Base-by-base conservation (phyloP, 2,888 invertebrate genomes). In the Auanema freiburgensis region DNA sequence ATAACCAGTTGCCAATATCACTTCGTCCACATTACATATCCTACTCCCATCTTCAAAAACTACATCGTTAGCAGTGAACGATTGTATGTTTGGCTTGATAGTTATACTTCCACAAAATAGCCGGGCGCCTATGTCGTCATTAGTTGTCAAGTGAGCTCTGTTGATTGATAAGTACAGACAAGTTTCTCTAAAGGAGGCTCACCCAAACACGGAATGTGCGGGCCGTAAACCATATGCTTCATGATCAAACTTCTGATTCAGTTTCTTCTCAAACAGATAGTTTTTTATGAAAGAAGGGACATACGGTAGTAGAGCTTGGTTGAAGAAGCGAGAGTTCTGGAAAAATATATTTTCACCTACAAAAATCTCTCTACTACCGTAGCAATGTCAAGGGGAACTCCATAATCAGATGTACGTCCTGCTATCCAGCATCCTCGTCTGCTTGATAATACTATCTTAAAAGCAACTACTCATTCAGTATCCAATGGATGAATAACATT, bases 371-470 rank as follows among this genome's bases (percentile, higher is more conserved):
- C 5, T 6, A 46, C 3, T 16, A 52, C 61, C 23, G 69, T 50
- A 4, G 53, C 52, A 14, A 65, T 46, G 52, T 78, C 75, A 16
- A 69, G 59, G 3, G 79, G 79, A 43, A 63, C 42, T 57, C 79
- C 79, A 54, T 69, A 55, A 16, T 85, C 83, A 12, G 84, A 84
- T 43, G 86, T 83, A 18, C 86, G 80, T 59, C 85, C 84, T 24
- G 86, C 82, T 11, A 87, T 79, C 87, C 87, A 87, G 2, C 86
- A 84, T 6, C 87, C 87, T 16, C 86, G 75, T 0, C 87, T 79
- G 0, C 86, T 86, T 25, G 85, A 84, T 46, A 87, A 65, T 65
- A 84, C 86, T 3, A 86, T 85, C 84, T 85, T 43, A n/a, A 54
- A 18, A 16, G 24, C 24, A 60, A 16, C 4, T 18, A 5, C 10